Conservation (phyloP, 2,113 vertebrate species). For the Phylloscopus trochiloides region DNA sequence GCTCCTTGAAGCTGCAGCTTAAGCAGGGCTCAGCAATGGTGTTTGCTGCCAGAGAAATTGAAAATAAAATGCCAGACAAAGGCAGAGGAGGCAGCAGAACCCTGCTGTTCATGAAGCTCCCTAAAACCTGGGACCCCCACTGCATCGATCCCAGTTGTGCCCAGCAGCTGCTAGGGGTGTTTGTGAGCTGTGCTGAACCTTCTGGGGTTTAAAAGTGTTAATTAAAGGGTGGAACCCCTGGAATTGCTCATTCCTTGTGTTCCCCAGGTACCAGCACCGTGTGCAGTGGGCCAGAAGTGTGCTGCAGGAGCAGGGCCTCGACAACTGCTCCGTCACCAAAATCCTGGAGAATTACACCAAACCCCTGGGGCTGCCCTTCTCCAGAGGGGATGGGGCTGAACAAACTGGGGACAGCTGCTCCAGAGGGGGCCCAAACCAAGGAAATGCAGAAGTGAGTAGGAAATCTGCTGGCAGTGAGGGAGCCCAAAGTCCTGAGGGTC, state of each 20-base stretch:
- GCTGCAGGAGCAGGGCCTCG: slow-evolving; percentile 78
- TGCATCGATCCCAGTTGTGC: background rate
- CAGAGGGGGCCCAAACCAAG: background rate
- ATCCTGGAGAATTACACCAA: slow-evolving; percentile 71
- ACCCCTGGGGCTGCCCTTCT: background rate
- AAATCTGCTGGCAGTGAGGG: background rate
- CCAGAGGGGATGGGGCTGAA: background rate
- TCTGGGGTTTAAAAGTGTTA: background rate
- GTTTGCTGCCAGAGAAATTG: background rate
- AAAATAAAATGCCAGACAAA: background rate
- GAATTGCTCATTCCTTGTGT: background rate
- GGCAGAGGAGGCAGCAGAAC: background rate
- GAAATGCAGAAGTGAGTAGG: background rate
- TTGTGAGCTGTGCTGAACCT: background rate
- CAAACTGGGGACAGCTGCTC: background rate
- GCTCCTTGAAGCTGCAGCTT: background rate
- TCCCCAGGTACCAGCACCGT: slow-evolving; percentile 79
- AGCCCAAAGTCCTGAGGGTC: background rate
- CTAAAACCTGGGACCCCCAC: too few species aligned
- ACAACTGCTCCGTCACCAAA: slow-evolving; percentile 53
- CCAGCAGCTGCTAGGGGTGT: background rate
- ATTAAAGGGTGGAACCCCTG: background rate
- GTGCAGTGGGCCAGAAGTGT: slow-evolving; percentile 76
- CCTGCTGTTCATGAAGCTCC: background rate
- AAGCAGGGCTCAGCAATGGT: fast-evolving